Evolutionary conservation across 1,140 invertebrate genomes (phyloP).

Genomic region (Caenorhabditis briggsae): DNA sequence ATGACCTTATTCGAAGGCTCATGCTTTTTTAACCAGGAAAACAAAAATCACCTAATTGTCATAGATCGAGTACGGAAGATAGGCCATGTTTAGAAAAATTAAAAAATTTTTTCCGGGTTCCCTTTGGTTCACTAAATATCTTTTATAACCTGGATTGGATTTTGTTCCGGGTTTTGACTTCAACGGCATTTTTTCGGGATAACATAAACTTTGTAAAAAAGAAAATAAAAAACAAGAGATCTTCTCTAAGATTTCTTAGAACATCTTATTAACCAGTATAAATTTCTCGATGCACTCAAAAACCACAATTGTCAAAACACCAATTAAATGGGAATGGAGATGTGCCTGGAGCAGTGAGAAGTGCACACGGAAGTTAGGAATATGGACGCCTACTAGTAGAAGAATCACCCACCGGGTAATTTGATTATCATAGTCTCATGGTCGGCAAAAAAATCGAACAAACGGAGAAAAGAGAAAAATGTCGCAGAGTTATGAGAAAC

Average conservation of each 20-base stretch:
- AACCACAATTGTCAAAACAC: neutral
- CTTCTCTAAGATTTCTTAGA: conserved; percentile 1
- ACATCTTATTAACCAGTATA: conserved; percentile 28
- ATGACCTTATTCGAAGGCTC: neutral
- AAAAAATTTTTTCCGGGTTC: neutral
- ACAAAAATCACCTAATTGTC: too few species aligned
- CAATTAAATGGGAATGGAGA: neutral
- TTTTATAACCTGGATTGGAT: too few species aligned
- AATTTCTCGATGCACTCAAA: conserved; percentile 25
- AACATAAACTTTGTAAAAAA: too few species aligned
- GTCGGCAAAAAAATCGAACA: neutral
- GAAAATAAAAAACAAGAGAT: neutral
- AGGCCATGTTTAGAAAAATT: neutral
- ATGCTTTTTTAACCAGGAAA: too few species aligned
- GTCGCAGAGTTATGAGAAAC: conserved; percentile 16
- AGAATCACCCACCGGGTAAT: conserved; percentile 4
- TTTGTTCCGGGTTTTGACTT: too few species aligned
- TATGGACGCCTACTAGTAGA: neutral
- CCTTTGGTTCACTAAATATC: too few species aligned
- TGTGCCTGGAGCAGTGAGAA: neutral
- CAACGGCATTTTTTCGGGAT: too few species aligned
- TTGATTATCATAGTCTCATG: conserved; percentile 51
- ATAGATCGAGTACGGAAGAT: neutral
- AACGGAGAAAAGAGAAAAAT: neutral
- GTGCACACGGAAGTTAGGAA: conserved; percentile 23